These are phyloP conservation scores for Hydractinia echinata DNA, from an alignment of 30 jellyfish, hydroid and myxozoan species.

Conservation along the genomic window DNA sequence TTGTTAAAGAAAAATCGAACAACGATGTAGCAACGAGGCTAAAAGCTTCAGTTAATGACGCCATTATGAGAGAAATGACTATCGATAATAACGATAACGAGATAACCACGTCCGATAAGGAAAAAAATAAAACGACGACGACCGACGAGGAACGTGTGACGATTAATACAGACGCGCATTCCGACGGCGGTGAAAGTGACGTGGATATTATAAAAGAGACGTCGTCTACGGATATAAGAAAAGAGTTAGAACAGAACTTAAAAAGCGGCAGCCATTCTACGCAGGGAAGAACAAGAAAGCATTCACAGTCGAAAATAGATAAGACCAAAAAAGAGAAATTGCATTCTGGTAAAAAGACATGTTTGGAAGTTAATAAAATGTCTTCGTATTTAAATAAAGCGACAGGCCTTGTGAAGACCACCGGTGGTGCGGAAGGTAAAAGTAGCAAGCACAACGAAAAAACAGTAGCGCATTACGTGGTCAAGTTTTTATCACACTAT, in stretches of 20 bases:
- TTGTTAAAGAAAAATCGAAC: background rate
- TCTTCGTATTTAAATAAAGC: slow-evolving; percentile 18
- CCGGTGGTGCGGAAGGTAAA: slow-evolving; percentile 18
- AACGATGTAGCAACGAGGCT: background rate
- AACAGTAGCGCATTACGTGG: slow-evolving; percentile 57
- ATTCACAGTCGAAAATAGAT: background rate
- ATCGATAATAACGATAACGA: slow-evolving; percentile 20
- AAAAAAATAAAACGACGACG: background rate
- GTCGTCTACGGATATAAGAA: slow-evolving; percentile 26
- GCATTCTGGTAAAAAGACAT: background rate
- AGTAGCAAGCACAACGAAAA: slow-evolving; percentile 32
- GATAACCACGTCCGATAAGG: background rate
- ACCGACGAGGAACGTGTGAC: background rate
- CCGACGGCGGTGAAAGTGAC: slow-evolving; percentile 18
- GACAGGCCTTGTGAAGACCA: slow-evolving; percentile 19
- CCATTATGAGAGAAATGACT: slow-evolving; percentile 32
- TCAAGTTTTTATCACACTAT: slow-evolving; percentile 46
- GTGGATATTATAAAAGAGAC: slow-evolving; percentile 23
- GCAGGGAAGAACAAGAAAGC: background rate
- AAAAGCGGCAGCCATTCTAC: background rate
- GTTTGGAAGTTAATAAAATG: slow-evolving; percentile 21
- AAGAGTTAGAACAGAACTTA: slow-evolving; percentile 15
- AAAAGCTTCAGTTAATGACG: slow-evolving; percentile 19
- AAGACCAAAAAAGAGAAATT: slow-evolving; percentile 9
- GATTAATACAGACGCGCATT: background rate